Base-by-base conservation (phyloP, 2,113 vertebrate species). In the Collichthys lucidus region DNA sequence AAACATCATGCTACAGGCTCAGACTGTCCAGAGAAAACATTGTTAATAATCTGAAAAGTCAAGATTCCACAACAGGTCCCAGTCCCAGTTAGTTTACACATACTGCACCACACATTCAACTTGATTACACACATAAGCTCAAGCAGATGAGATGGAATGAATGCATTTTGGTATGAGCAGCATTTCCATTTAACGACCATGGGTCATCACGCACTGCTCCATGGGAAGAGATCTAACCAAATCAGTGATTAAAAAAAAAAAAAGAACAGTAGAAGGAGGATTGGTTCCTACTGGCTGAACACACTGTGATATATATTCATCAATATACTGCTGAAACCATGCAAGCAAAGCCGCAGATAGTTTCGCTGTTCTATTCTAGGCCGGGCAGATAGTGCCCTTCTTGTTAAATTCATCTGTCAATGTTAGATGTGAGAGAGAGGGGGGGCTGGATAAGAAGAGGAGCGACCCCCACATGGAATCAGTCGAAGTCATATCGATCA, bases 371-470 rank as follows among this genome's bases (percentile, higher is more conserved):
- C 84, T 86, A 76, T 87, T 90, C 81, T 76, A 61, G 69, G 82
- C 26, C 14, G 63, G 35, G 70, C 65, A 83, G 88, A 87, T 83
- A 80, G 76, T 63, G 83, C 61, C 73, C 66, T 55, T 73, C 79
- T 88, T 85, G 88, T 92, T 89, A 86, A 89, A 92, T 85, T 81
- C 84, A 83, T 87, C 86, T 66, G 89, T 90, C 92, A 86, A 88
- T 91, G 82, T 85, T 85, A 74, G 85, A 82, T 26, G 26, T 2
- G 26, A 26, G 26, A n/a, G n/a, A n/a, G n/a, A n/a, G 26, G 77
- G 55, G 80, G 75, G 35, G 31, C 5, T 5, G 61, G 90, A 92
- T 91, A 92, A 90, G 82, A 82, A 79, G 70, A 63, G 60, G 59
- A 86, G 83, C 50, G 64, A 85, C 82, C 83, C 61, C 83, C 74